Evolutionary conservation across 2,888 invertebrate species (phyloP).

Genomic region (Oasisia sp.): DNA sequence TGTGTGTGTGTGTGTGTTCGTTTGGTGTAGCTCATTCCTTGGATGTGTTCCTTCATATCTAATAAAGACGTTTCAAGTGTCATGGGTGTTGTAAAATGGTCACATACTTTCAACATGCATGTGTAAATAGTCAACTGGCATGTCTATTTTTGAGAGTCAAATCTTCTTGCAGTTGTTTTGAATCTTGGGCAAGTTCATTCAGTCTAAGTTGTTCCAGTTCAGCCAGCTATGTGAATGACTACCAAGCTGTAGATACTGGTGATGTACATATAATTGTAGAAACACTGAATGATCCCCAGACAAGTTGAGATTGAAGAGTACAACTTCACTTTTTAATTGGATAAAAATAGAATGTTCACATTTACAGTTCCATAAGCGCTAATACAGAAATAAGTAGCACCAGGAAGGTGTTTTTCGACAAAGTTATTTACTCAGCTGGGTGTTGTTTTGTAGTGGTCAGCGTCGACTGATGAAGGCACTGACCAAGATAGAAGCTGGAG

Average conservation of each 20-base stretch:
- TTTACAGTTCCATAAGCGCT: neutral
- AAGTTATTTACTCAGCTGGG: neutral
- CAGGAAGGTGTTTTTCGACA: neutral
- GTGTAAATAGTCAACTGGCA: neutral
- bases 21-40: neutral
- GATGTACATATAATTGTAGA: no score
- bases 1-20: slow-evolving; percentile 35
- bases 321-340: neutral
- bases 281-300: no score
- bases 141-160: no score
- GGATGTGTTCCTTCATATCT: neutral
- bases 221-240: no score
- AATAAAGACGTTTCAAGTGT: neutral
- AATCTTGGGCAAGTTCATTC: no score
- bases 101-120: neutral
- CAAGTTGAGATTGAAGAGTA: no score
- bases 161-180: no score
- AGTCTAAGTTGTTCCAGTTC: no score
- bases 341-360: neutral
- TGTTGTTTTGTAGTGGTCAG: slow-evolving; percentile 52
- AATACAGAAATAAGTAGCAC: neutral
- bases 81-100: neutral
- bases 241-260: no score
- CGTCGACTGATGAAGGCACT: slow-evolving; percentile 54
- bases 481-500: slow-evolving; percentile 51